phyloP scores from a whole-genome alignment of 2,888 invertebrate genomes.

The Eutolmus rufibarbis region DNA sequence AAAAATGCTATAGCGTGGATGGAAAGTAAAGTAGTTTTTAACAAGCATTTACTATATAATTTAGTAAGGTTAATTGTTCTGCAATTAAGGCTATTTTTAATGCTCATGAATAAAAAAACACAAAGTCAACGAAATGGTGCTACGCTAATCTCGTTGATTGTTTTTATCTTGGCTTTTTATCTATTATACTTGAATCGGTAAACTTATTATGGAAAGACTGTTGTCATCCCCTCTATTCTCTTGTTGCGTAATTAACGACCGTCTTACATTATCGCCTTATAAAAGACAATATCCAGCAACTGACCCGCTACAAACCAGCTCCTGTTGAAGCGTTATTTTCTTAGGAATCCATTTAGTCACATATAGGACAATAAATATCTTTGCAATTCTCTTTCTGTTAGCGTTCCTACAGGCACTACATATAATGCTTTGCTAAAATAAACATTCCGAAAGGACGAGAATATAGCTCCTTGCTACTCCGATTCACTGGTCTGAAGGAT shows the following conservation, averaged over 20 bases:
- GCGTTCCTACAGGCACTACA: neutral
- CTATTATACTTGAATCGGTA: neutral
- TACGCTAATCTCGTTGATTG: neutral
- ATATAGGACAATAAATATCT: neutral
- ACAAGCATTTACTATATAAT: neutral
- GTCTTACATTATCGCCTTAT: neutral
- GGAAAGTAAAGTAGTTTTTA: neutral
- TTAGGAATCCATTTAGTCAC: neutral
- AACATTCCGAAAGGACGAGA: neutral
- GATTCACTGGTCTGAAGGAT: neutral
- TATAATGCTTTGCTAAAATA: neutral
- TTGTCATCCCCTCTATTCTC: neutral
- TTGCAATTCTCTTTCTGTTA: neutral
- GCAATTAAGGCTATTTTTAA: too few species aligned
- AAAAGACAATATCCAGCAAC: neutral
- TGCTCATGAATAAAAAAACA: neutral
- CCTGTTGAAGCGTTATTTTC: neutral
- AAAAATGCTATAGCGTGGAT: neutral
- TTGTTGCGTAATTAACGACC: neutral
- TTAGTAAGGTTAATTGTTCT: neutral
- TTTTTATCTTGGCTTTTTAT: neutral
- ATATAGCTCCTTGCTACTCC: neutral
- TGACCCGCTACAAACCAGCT: neutral
- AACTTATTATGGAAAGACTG: neutral
- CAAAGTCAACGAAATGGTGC: neutral